Percentiles rank a stretch among this genome's conserved stretches.
Conservation (phyloP, 2,113 vertebrate genomes). For the Datnioides undecimradiatus region DNA sequence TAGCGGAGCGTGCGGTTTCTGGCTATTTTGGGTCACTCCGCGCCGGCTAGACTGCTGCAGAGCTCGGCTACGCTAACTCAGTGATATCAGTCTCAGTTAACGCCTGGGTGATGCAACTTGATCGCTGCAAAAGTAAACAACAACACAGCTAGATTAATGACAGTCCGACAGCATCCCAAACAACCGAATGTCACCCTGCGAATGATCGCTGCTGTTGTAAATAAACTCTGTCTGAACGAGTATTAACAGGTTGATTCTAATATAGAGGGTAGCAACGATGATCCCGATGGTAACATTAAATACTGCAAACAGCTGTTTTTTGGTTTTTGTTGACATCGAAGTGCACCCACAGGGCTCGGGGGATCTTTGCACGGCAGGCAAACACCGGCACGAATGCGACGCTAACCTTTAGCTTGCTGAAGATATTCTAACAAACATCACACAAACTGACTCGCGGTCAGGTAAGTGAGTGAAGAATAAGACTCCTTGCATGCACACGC, state of each 20-base stretch:
- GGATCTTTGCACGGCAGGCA: slow-evolving; percentile 20
- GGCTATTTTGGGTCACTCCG: slow-evolving; percentile 4
- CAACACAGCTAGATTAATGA: slow-evolving; percentile 11
- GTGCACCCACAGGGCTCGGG: slow-evolving; percentile 7
- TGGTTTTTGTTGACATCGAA: slow-evolving; percentile 15
- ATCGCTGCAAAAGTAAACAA: slow-evolving; percentile 26
- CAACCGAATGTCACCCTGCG: slow-evolving; percentile 10
- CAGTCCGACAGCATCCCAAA: neutral
- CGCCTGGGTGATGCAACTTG: slow-evolving; percentile 30
- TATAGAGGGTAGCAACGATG: slow-evolving; percentile 6
- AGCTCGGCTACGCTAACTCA: slow-evolving; percentile 2
- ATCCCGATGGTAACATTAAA: slow-evolving; percentile 37
- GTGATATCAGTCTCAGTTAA: slow-evolving; percentile 1
- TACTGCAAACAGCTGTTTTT: slow-evolving; percentile 18
- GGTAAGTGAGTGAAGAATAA: neutral
- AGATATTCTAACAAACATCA: slow-evolving; percentile 13
- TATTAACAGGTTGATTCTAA: slow-evolving; percentile 7
- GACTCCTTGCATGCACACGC: neutral
- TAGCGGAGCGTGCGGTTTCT: neutral
- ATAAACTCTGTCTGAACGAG: slow-evolving; percentile 21
- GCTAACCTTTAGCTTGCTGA: neutral
- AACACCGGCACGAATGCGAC: slow-evolving; percentile 31
- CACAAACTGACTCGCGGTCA: slow-evolving; percentile 8
- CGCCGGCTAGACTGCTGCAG: neutral
- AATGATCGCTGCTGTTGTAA: slow-evolving; percentile 24